Evolutionary conservation across 2,888 invertebrate species (phyloP).

Genomic region (Tridacna crocea): DNA sequence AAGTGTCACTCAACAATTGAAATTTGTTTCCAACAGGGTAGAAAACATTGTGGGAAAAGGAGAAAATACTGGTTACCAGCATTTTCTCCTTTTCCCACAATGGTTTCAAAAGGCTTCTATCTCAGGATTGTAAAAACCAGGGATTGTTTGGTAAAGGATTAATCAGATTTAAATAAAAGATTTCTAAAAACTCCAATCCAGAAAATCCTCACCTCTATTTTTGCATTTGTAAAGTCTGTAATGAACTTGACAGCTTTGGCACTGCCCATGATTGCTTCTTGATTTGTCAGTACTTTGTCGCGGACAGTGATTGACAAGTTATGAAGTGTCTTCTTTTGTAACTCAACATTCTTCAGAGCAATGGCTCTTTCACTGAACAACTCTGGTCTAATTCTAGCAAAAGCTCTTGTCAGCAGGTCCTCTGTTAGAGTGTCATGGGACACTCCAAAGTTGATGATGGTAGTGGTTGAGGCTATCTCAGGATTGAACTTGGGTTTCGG

Average conservation of each 20-base stretch:
- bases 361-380: constrained; percentile 78
- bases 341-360: constrained; percentile 75
- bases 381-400: constrained; percentile 79
- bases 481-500: constrained; percentile 80
- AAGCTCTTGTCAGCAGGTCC: constrained; percentile 80
- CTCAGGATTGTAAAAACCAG: too few species aligned
- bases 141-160: too few species aligned
- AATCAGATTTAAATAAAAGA: too few species aligned
- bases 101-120: too few species aligned
- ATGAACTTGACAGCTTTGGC: constrained; percentile 77
- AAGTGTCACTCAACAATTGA: too few species aligned
- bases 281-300: constrained; percentile 72
- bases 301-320: constrained; percentile 73
- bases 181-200: too few species aligned
- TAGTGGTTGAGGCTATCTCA: constrained; percentile 78
- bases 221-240: constrained; percentile 77
- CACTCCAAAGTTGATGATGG: constrained; percentile 81
- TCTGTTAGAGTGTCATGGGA: constrained; percentile 82
- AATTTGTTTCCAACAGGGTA: too few species aligned
- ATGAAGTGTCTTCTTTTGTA: constrained; percentile 74
- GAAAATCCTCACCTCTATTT: constrained; percentile 68
- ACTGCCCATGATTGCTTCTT: constrained; percentile 75
- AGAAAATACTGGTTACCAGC: too few species aligned
- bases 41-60: too few species aligned
- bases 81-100: too few species aligned